Evolutionary conservation across 2,113 vertebrate genomes (phyloP), one percentile per base, ranked within the genome.

Genomic region (Neotragus pygmaeus): DNA sequence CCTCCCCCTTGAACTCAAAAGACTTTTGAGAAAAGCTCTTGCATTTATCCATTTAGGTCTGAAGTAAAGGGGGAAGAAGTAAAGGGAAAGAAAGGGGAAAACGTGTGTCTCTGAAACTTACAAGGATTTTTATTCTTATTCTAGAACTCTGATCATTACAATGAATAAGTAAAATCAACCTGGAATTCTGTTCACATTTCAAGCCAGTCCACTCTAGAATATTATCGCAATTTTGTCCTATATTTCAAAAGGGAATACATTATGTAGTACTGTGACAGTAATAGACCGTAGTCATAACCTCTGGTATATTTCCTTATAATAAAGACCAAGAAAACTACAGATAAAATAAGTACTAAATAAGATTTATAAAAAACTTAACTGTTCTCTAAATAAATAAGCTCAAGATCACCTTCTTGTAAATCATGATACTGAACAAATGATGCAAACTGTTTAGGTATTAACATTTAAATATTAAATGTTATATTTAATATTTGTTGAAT

Each of bases 381-480:
- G n/a, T 64, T 78, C 47, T 98, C 14, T 92, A 89, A 96, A 58
- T 57, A 75, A 94, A 91, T 96, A 92, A 95, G 96, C 95, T 27
- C 49, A 96, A 90, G 97, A 95, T 97, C 9, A 87, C 80, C 51
- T 93, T 23, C 0, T 78, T 57, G 6, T 39, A 94, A 94, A 36
- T 96, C 83, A 95, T 88, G 62, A 90, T 90, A 90, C 89, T 66
- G 45, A 58, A 88, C 49, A 23, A 78, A n/a, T 81, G 80, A 57
- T 17, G 80, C 94, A 85, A 86, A 58, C 70, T 4, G 77, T 84
- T 88, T 6, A 2, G 39, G 55, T 95, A 21, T 28, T 81, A 91
- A 70, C 30, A 78, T 62, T 90, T 92, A 88, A 81, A 43, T 25
- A 60, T 81, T 64, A 47, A 70, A 39, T 55, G 23, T 23, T 70